Conservation (phyloP, 1,140 invertebrate genomes). For the Antheraea pernyi region DNA sequence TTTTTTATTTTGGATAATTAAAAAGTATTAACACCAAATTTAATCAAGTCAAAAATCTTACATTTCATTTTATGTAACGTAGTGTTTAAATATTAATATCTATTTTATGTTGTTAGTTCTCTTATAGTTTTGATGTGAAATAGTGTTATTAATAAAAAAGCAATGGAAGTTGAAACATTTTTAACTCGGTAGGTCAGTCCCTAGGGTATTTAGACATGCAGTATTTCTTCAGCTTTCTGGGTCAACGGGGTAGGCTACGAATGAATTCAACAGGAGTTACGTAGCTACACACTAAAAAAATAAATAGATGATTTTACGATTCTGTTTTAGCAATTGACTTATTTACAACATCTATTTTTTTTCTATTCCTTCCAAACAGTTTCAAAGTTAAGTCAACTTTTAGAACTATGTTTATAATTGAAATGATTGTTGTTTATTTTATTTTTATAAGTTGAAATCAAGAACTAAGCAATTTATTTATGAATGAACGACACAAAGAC, state of each 20-base stretch:
- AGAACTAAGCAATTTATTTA: background rate
- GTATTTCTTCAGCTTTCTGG: slow-evolving; percentile 12
- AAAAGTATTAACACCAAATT: too few relatives aligned
- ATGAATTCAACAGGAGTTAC: background rate
- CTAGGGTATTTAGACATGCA: slow-evolving; percentile 1
- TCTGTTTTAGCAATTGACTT: background rate
- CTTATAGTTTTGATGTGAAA: background rate
- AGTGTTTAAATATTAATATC: too few relatives aligned
- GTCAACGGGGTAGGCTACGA: slow-evolving; percentile 7
- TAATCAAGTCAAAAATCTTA: too few relatives aligned
- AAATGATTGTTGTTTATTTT: too few relatives aligned
- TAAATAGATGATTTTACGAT: slow-evolving; percentile 1
- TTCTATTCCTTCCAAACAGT: too few relatives aligned
- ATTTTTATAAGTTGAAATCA: background rate
- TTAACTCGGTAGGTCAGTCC: background rate
- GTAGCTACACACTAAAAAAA: background rate
- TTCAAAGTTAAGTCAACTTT: too few relatives aligned
- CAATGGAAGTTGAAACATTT: background rate
- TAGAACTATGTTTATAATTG: too few relatives aligned
- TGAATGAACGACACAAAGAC: background rate
- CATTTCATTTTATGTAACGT: too few relatives aligned
- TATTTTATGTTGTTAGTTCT: background rate
- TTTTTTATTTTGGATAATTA: too few relatives aligned
- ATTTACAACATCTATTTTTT: too few relatives aligned
- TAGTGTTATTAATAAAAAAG: background rate